Base-by-base conservation (phyloP, 1,140 invertebrate species). In the Hyposmocoma kahamanoa region DNA sequence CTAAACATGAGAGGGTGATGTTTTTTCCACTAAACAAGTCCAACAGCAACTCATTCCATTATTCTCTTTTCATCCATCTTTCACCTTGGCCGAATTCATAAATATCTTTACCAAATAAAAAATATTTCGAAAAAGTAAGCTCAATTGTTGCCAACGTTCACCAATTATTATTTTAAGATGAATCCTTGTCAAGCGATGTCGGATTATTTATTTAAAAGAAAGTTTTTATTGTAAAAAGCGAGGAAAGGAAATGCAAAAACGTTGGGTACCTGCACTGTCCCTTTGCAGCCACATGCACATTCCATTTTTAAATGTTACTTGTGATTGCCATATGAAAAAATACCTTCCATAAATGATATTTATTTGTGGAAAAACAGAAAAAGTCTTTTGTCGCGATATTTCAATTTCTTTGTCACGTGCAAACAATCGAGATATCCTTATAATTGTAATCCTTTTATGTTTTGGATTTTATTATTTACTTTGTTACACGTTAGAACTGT, bases 171-270 rank as follows among this genome's bases (percentile, higher is more conserved):
- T 82, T 84, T 84, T 80, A 72, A 76, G 62, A 72, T 73, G 73
- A 75, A 81, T 75, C 77, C 78, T 67, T 78, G 81, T 84, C 81
- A 83, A 73, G 63, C 67, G 54, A 64, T 65, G 75, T 80, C 68
- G 69, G 72, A 78, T 78, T 84, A 84, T 84, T 84, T 82, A 84
- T 84, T 82, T 84, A 84, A 81, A 84, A 84, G 81, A 84, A 84
- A 84, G 81, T 84, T 82, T 82, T 82, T 81, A 81, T 78, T 81
- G 75, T 78, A 84, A 84, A 84, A 84, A 84, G 74, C 59, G 42
- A 51, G 71, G 73, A 80, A 69, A 84, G 81, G 81, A 84, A 84
- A 84, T 84, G 77, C 81, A 84, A 84, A 84, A 83, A 84, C 75
- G 59, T 67, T 77, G 72, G 62, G 60, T 72, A 62, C 71, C 63